These are phyloP conservation scores for Prolemur simus DNA, from an alignment of 2,113 vertebrate species.

Conservation along the genomic window DNA sequence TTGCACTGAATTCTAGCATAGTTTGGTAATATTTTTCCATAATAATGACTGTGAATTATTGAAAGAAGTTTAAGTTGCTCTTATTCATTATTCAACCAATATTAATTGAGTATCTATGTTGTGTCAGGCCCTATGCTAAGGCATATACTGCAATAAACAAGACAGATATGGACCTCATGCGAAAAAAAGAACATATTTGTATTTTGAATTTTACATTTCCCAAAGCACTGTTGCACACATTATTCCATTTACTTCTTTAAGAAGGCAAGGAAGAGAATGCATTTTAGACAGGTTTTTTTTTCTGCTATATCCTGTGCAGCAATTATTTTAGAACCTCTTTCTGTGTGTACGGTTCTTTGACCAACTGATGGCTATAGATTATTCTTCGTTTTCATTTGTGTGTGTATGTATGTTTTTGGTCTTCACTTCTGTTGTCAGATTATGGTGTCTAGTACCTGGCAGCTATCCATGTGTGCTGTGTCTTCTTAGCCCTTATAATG, in stretches of 20 bases:
- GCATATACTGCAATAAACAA: neutral
- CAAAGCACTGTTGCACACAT: neutral
- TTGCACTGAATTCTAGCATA: neutral
- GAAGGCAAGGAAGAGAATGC: neutral
- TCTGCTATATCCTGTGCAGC: neutral
- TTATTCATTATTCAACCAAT: neutral
- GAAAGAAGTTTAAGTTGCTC: neutral
- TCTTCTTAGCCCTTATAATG: neutral
- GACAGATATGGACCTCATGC: neutral
- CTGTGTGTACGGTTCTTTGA: neutral
- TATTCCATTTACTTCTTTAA: slow-evolving; percentile 10
- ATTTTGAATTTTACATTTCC: slow-evolving; percentile 21
- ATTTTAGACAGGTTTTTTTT: neutral
- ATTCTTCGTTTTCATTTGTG: neutral
- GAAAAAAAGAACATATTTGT: neutral
- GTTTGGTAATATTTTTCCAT: neutral
- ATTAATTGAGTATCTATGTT: neutral
- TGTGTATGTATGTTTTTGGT: neutral
- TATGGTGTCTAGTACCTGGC: neutral
- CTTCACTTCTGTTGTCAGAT: neutral
- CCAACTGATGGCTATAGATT: neutral
- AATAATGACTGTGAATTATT: neutral
- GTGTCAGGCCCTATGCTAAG: neutral
- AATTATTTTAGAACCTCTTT: neutral
- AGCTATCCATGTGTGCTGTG: neutral